These are phyloP conservation scores for Abscondita cerata DNA, from an alignment of 2,888 invertebrate species.

Conservation along the genomic window DNA sequence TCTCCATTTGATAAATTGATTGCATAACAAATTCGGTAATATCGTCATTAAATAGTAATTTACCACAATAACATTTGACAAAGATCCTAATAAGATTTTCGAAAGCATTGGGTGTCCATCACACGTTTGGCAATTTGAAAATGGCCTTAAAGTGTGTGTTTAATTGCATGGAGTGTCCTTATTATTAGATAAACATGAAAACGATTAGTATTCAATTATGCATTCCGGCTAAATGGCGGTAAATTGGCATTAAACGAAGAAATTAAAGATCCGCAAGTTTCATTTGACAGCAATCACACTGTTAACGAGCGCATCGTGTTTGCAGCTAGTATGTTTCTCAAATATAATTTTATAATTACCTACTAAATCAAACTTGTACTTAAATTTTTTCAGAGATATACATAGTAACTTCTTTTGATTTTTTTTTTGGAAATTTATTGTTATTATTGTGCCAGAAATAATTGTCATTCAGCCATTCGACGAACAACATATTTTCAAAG, in stretches of 20 bases:
- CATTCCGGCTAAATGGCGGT: constrained; percentile 7
- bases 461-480: no score
- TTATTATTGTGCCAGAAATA: no score
- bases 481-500: no score
- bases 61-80: no score
- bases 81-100: no score
- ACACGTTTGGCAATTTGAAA: not conserved
- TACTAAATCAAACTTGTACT: no score
- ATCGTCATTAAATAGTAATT: no score
- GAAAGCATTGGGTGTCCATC: no score
- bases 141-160: constrained; percentile 9
- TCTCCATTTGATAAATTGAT: not conserved
- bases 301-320: constrained; percentile 7
- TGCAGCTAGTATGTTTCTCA: not conserved
- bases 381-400: no score
- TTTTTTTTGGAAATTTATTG: no score
- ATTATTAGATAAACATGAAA: constrained; percentile 5
- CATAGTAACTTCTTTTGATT: no score
- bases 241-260: constrained; percentile 7
- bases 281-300: constrained; percentile 10
- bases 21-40: no score
- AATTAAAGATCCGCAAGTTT: constrained; percentile 5
- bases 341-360: constrained; percentile 1
- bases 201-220: constrained; percentile 9
- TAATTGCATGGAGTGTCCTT: constrained; percentile 3